Evolutionary conservation across 64 coral and sea anemone species (phyloP), one percentile per base, ranked within the genome.

Genomic region (Cladopsammia gracilis): DNA sequence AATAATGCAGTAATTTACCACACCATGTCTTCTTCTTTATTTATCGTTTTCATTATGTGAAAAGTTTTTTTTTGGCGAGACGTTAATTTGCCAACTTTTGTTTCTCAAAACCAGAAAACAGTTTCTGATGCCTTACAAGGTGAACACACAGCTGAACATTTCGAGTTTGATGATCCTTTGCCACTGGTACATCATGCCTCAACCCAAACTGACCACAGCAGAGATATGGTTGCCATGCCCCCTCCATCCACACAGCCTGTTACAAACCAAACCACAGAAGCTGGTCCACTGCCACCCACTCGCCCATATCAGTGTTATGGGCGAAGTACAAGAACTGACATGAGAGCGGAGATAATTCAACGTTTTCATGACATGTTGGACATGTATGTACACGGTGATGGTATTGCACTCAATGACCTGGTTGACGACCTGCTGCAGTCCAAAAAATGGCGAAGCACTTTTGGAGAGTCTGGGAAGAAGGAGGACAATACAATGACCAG

Each of bases 301-400:
- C 86, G 75, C 71, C 71, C 59, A 49, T 90, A 90, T 52, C 71
- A 71, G 6, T 54, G 45, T 16, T 79, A 90, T 78, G 75, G 75
- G 43, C 59, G 68, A 52, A 77, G 68, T 25, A 90, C 19, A 18
- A 90, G 59, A 64, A 69, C 73, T 26, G 43, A 62, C 60, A 46
- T 90, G 44, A 74, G 75, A 34, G 60, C 75, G 43, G 75, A 79
- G n/a, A 73, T 88, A 59, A 88, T 88, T 15, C 12, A 43, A 54
- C 52, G 47, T 7, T 47, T 78, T 11, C 18, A 79, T 26, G 4
- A 50, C 15, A 24, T 90, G 20, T 65, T 79, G 10, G 45, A 67
- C 64, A 90, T 22, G 44, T 69, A 90, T 58, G 34, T 71, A 59
- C 88, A 90, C 23, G 59, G 74, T 34, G 88, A 78, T 67, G 58